Percentiles rank a stretch among this genome's conserved stretches.
Evolutionary conservation across 2,797 vertebrate species (phyloP).

Genomic region (Phataginus tetradactyla): DNA sequence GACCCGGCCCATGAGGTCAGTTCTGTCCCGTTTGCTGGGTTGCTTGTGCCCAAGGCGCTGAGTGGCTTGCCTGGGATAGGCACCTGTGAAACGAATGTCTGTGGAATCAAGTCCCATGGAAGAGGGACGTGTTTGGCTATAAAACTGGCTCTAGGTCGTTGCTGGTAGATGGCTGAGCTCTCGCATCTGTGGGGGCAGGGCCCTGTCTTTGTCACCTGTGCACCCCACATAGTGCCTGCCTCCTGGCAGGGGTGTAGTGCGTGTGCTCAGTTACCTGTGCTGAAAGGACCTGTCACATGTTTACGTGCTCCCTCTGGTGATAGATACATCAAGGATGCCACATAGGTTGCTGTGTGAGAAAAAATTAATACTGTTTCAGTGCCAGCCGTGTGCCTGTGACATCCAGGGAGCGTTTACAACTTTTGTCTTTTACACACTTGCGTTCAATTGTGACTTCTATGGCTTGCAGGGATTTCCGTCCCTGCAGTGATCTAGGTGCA

Average conservation of each 20-base stretch:
- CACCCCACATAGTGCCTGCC: not conserved
- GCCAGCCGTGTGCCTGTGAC: no score
- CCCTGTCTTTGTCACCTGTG: not conserved
- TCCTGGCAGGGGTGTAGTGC: accelerated
- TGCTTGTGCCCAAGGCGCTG: not conserved
- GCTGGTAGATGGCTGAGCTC: no score
- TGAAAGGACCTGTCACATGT: not conserved
- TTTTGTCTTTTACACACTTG: not conserved
- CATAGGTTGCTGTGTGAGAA: not conserved
- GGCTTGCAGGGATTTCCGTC: not conserved
- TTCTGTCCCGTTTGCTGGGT: no score
- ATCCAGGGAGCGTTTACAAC: accelerated
- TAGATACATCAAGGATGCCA: not conserved
- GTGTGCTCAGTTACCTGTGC: not conserved
- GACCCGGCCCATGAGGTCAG: no score
- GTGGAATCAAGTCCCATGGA: not conserved
- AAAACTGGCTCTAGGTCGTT: not conserved
- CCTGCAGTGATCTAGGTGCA: no score
- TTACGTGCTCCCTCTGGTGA: not conserved
- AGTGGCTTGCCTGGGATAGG: accelerated
- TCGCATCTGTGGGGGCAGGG: not conserved
- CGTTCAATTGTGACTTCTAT: not conserved
- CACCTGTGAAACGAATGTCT: no score
- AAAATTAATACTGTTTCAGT: accelerated
- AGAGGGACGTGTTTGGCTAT: not conserved